Conservation (phyloP, 2,888 invertebrate genomes). For the Muscina levida region DNA sequence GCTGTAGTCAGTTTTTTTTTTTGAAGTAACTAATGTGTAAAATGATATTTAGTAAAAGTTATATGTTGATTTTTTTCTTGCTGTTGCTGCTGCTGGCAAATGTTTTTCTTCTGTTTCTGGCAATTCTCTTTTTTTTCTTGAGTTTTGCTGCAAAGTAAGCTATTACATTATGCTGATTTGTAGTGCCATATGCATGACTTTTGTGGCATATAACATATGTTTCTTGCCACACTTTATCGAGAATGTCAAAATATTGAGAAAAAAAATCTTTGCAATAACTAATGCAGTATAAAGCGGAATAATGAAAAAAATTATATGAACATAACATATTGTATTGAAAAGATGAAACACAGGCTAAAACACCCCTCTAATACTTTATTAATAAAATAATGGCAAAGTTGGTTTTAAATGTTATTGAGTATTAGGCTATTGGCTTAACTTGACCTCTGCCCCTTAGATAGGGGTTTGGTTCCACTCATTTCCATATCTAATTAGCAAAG, state of each 20-base stretch:
- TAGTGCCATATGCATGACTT: not conserved
- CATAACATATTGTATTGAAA: not conserved
- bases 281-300: too few species aligned
- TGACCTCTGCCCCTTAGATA: not conserved
- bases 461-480: slow-evolving; percentile 31
- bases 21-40: slow-evolving; percentile 25
- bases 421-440: too few species aligned
- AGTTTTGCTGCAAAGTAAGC: slow-evolving; percentile 2
- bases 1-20: not conserved
- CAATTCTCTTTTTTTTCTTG: slow-evolving; percentile 26
- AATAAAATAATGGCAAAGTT: too few species aligned
- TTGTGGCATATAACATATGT: not conserved
- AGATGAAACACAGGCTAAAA: too few species aligned
- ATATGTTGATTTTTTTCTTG: slow-evolving; percentile 10
- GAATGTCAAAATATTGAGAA: too few species aligned
- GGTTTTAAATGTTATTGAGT: too few species aligned
- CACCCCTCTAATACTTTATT: too few species aligned
- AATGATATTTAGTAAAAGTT: slow-evolving; percentile 48
- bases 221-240: too few species aligned
- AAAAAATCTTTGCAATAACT: too few species aligned
- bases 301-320: too few species aligned
- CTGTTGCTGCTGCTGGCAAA: too few species aligned
- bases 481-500: slow-evolving; percentile 17
- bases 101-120: not conserved
- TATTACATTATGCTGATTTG: slow-evolving; percentile 18